A percentile compares a stretch with the other conserved stretches of the same genome.
phyloP scores from a whole-genome alignment of 2,888 invertebrate species.

The Lasioglossum pauxillum region DNA sequence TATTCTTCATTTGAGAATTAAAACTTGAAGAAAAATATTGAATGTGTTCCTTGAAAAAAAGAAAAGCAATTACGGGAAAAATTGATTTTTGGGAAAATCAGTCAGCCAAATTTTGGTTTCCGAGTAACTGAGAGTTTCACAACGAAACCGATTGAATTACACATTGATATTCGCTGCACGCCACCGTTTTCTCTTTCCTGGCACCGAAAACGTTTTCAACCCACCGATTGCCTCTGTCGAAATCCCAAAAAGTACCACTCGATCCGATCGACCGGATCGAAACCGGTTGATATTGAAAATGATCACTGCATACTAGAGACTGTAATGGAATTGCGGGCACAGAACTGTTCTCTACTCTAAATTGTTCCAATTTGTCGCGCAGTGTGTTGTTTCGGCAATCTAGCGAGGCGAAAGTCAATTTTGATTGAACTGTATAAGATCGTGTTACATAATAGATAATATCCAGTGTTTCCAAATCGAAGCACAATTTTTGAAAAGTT shows the following conservation, averaged over 20 bases:
- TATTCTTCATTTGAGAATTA: background rate
- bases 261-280: background rate
- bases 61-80: too few species aligned
- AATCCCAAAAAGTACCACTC: background rate
- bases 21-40: background rate
- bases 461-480: background rate
- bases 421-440: background rate
- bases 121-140: background rate
- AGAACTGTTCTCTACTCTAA: background rate
- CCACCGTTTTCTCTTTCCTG: background rate
- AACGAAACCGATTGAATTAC: background rate
- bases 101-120: background rate
- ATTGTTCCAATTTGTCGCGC: background rate
- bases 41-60: too few species aligned
- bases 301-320: background rate
- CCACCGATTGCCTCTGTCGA: background rate
- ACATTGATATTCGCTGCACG: background rate
- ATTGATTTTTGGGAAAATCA: too few species aligned
- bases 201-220: background rate
- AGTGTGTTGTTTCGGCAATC: background rate
- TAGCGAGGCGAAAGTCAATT: background rate
- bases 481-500: background rate
- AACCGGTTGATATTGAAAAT: background rate
- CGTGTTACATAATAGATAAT: background rate
- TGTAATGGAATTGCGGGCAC: background rate